phyloP scores from a whole-genome alignment of 2,888 invertebrate genomes.

The Acanthosepion lycidas region DNA sequence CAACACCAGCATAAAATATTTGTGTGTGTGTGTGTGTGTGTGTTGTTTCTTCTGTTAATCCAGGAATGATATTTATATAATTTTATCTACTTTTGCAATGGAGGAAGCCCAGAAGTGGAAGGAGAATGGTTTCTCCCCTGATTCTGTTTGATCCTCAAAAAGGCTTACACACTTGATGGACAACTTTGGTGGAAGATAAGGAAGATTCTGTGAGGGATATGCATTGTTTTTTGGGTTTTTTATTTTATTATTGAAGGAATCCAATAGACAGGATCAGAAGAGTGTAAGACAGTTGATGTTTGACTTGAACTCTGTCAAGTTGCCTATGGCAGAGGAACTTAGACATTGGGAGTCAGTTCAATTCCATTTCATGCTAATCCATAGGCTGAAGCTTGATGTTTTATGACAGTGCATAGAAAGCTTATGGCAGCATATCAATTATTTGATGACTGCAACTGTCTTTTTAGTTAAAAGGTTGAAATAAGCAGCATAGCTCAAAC shows the following conservation, averaged over 20 bases:
- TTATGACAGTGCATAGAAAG: background rate
- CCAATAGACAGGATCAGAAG: background rate
- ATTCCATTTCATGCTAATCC: slow-evolving; percentile 10
- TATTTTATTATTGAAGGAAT: background rate
- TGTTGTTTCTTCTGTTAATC: background rate
- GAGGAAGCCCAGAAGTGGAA: background rate
- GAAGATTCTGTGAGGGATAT: slow-evolving; percentile 7
- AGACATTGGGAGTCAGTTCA: slow-evolving; percentile 33
- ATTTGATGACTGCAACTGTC: background rate
- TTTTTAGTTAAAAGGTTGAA: background rate
- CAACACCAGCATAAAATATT: background rate
- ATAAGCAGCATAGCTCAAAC: background rate
- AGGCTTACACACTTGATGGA: slow-evolving; percentile 33
- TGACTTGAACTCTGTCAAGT: background rate
- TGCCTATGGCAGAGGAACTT: background rate
- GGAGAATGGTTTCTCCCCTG: background rate
- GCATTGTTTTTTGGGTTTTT: background rate
- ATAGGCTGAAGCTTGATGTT: slow-evolving; percentile 17
- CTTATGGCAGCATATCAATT: slow-evolving; percentile 20
- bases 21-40: background rate
- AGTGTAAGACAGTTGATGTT: slow-evolving; percentile 33
- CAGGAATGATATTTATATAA: background rate
- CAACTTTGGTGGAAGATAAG: slow-evolving; percentile 33
- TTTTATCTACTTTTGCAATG: background rate
- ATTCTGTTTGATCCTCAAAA: background rate